A percentile compares a stretch with the other conserved stretches of the same genome.
Evolutionary conservation across 2,797 vertebrate species (phyloP).

Genomic region (Gadopsis bispinosus): DNA sequence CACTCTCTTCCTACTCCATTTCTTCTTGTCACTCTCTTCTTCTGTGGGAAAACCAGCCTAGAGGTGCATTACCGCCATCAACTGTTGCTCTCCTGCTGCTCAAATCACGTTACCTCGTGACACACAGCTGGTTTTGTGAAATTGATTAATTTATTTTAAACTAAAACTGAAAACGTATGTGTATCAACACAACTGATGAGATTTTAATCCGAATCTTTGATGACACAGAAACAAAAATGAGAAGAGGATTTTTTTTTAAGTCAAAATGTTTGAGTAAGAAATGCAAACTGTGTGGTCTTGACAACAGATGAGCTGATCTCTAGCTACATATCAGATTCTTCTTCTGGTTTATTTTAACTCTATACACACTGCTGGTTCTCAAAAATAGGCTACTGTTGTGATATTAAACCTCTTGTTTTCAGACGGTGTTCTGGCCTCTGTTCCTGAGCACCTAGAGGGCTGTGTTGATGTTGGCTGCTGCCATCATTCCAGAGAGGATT

Average conservation of each 20-base stretch:
- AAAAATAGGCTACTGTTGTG: slow-evolving; percentile 30
- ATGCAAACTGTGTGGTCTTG: background rate
- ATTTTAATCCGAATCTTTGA: background rate
- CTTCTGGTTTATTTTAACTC: background rate
- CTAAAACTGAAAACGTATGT: background rate
- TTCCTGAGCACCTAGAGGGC: slow-evolving; percentile 51
- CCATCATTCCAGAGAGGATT: slow-evolving; percentile 70
- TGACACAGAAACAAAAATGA: background rate
- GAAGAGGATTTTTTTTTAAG: background rate
- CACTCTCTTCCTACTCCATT: too few relatives aligned
- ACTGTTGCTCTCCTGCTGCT: too few relatives aligned
- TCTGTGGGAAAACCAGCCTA: too few relatives aligned
- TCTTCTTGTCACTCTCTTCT: too few relatives aligned
- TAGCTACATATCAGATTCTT: background rate
- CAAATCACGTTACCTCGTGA: too few relatives aligned
- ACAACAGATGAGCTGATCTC: background rate
- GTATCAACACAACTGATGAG: background rate
- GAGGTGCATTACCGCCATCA: too few relatives aligned
- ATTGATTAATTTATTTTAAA: background rate
- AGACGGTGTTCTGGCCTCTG: slow-evolving; percentile 37
- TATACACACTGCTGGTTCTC: background rate
- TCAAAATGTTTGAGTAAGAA: background rate
- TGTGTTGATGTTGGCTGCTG: slow-evolving; percentile 69
- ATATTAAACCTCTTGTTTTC: slow-evolving; percentile 14
- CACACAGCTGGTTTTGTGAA: background rate